Evolutionary conservation across 2,113 vertebrate genomes (phyloP).

Genomic region (Pleuronectes platessa): DNA sequence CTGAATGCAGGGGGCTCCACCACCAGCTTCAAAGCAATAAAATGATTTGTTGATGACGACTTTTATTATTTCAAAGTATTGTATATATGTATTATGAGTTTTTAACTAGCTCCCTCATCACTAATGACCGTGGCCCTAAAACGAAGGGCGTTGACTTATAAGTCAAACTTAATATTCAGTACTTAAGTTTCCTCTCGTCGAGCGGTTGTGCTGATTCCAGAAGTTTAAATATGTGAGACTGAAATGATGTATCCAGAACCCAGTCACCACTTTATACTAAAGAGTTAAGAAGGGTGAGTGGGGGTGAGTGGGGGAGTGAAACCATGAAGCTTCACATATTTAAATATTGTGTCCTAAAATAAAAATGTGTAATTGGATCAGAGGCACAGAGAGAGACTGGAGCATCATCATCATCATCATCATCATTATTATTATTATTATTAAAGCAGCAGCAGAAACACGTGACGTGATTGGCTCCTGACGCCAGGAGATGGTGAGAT

Average conservation of each 20-base stretch:
- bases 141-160: not conserved
- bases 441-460: not conserved
- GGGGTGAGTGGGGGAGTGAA: not conserved
- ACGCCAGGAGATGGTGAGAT: not conserved
- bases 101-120: not conserved
- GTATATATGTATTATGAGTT: too few species aligned
- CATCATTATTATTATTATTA: not conserved
- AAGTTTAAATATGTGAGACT: not conserved
- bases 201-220: not conserved
- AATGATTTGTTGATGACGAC: not conserved
- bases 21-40: slow-evolving; percentile 50
- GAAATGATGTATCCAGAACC: not conserved
- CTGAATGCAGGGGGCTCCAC: slow-evolving; percentile 22
- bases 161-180: not conserved
- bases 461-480: not conserved
- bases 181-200: not conserved
- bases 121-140: not conserved
- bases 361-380: not conserved
- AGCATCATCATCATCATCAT: not conserved
- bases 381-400: not conserved
- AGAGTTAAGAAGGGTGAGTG: not conserved
- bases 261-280: not conserved
- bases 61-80: not conserved
- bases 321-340: not conserved
- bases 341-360: not conserved